Conservation (phyloP, 2,797 vertebrate species). For the Darevskia mixta region DNA sequence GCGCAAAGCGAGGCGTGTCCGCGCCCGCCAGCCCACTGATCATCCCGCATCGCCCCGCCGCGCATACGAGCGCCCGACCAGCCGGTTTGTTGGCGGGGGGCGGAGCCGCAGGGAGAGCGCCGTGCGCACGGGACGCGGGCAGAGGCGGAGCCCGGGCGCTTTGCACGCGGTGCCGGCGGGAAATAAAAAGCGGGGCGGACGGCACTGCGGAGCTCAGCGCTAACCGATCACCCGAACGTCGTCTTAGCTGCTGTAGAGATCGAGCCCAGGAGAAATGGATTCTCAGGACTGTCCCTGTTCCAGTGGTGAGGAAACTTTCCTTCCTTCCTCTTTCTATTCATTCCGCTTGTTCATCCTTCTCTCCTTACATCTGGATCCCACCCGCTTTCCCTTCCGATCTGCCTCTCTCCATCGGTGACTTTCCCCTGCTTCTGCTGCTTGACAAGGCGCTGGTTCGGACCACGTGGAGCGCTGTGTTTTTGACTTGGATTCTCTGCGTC, state of each 20-base stretch:
- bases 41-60: not conserved
- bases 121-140: not conserved
- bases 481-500: not conserved
- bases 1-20: not conserved
- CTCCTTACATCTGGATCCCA: not conserved
- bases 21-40: too few species aligned
- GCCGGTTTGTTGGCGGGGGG: not conserved
- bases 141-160: slow-evolving; percentile 54
- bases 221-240: slow-evolving; percentile 40
- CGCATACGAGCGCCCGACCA: not conserved
- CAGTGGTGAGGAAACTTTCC: slow-evolving; percentile 69
- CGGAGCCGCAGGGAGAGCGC: not conserved
- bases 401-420: not conserved
- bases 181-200: slow-evolving; percentile 35
- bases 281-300: slow-evolving; percentile 77
- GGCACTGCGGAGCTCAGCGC: slow-evolving; percentile 52
- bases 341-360: not conserved
- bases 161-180: slow-evolving; percentile 63
- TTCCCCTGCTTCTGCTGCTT: not conserved
- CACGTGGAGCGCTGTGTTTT: not conserved
- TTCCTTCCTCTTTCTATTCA: not conserved
- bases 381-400: not conserved
- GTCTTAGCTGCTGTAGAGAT: not conserved
- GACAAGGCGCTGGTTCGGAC: not conserved
- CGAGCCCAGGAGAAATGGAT: slow-evolving; percentile 71